Base-by-base conservation (phyloP, 2,888 invertebrate species). In the Pelosia muscerda region DNA sequence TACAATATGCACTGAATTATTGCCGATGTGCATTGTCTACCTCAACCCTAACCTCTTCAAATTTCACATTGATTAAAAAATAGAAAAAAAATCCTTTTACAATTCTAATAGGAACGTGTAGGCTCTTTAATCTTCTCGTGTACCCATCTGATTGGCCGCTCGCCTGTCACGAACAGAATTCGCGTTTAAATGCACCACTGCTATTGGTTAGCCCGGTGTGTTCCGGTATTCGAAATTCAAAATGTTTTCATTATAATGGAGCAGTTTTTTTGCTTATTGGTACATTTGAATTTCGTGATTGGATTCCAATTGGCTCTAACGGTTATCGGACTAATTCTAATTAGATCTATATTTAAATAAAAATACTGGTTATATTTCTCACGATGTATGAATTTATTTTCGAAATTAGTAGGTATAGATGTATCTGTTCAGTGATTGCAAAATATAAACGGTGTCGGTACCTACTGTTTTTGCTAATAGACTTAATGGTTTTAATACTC, bases 91-190 rank as follows among this genome's bases (percentile, higher is more conserved):
- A 87, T 83, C 87, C 85, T 89, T 88, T 63, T 87, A 75, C 85
- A 87, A 90, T 89, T 91, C 88, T 88, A 89, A 91, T 88, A 88
- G 86, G 88, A 90, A 83, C 85, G 83, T 79, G 84, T 82, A 81
- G 79, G 76, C 81, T 83, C 81, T 92, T 89, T 92, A 92, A 93
- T 92, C 92, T 91, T 86, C 85, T 81, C 82, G 77, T 75, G 79
- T 84, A 85, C 86, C 86, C 86, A 93, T 93, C 93, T 92, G 92
- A 93, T 94, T 94, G 92, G 94, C 85, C 84, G 85, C 87, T 83
- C 85, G 83, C 88, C 92, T 94, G 94, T 94, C 94, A 94, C 82
- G 85, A 87, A 84, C 94, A 94, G 91, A 88, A 86, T 85, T 86
- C 86, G 85, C 85, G 90, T 92, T 89, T 90, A 90, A 91, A 92